Evolutionary conservation across 2,797 vertebrate species (phyloP), one percentile per base, ranked within the genome.

Genomic region (Todus mexicanus): DNA sequence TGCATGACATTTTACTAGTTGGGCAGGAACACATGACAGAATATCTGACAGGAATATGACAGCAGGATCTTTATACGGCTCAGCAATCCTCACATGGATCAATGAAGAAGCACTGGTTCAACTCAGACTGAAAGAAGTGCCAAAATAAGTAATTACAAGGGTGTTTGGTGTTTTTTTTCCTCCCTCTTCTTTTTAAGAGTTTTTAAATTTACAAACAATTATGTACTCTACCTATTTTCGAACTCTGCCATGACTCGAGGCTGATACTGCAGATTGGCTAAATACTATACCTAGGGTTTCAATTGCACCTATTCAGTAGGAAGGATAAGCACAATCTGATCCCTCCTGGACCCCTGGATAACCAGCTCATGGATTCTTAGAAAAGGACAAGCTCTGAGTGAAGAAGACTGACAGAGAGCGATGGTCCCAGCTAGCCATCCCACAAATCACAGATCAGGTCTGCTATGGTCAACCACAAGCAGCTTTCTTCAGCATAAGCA

Each of bases 1-100:
- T 88, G 85, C 94, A 93, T 96, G 87, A 93, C 96, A 96, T 96
- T 96, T 94, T 91, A 88, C 89, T 93, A 93, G 89, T 66, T 57
- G 79, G 83, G 76, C 83, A 96, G 95, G 77, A 93, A 96, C 76
- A 96, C 76, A 84, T 71, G 53, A 95, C 89, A 91, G 92, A 92
- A 63, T 93, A 90, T 84, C 85, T 92, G 89, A 94, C 91, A 96
- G 83, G 66, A 93, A 83, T 91, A 93, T 92, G 95, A 94, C 94
- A 96, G 91, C 82, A 93, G 59, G 66, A 66, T 92, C 89, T 96
- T 96, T 94, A 81, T 75, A 90, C 60, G 73, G 91, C 82, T 96
- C 94, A 94, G 54, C 87, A 81, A 92, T 91, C 79, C 93, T 94
- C 94, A 92, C 47, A 78, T 16, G 82, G 94, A 92, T 92, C 92